Conservation (phyloP, 1,140 invertebrate genomes). For the Teleopsis dalmanni region DNA sequence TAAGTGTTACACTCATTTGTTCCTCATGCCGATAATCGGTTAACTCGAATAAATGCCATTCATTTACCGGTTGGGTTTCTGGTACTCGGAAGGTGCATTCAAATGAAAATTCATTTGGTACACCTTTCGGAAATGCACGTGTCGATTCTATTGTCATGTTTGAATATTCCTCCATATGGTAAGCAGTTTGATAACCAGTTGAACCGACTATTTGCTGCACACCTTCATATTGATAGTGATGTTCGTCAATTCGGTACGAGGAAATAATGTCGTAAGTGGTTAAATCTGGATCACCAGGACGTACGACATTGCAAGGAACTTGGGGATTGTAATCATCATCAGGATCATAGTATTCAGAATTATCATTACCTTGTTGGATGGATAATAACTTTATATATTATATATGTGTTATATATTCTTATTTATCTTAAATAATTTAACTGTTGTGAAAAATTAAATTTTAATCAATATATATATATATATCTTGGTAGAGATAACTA, state of each 20-base stretch:
- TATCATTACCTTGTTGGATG: too few relatives aligned
- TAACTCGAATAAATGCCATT: constrained; percentile 62
- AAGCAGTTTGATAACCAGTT: constrained; percentile 66
- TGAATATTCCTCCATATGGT: constrained; percentile 60
- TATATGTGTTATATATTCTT: too few relatives aligned
- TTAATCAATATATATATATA: too few relatives aligned
- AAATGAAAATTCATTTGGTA: constrained; percentile 66
- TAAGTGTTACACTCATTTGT: constrained; percentile 60
- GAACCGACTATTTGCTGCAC: constrained; percentile 65
- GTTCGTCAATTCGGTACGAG: constrained; percentile 61
- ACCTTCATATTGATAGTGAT: constrained; percentile 50
- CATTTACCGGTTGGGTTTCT: constrained; percentile 48
- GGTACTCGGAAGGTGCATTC: constrained; percentile 58
- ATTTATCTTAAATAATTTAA: too few relatives aligned
- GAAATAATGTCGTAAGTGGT: constrained; percentile 73
- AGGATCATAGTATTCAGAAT: too few relatives aligned
- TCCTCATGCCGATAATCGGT: constrained; percentile 51
- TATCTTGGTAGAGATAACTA: too few relatives aligned
- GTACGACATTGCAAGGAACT: constrained; percentile 56
- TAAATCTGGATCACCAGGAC: constrained; percentile 65
- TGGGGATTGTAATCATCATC: constrained; percentile 14
- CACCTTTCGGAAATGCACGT: constrained; percentile 48
- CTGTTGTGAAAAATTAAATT: too few relatives aligned
- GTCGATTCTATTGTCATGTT: constrained; percentile 63
- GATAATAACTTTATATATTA: too few relatives aligned